These are phyloP conservation scores for Antheraea yamamai DNA, from an alignment of 2,888 invertebrate genomes.

Conservation along the genomic window DNA sequence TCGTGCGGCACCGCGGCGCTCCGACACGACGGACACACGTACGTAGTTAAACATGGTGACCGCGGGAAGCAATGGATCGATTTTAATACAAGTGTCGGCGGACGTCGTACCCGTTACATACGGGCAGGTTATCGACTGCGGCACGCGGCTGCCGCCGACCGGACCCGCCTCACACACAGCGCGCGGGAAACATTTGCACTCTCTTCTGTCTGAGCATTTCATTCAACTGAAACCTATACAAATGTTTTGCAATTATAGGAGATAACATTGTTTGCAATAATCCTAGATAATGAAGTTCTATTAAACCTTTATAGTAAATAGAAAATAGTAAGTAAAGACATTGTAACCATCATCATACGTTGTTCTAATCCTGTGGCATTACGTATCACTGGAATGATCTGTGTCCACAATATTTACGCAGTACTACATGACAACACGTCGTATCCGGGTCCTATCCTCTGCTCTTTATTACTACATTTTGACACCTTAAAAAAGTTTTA, in stretches of 20 bases:
- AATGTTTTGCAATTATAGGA: not conserved
- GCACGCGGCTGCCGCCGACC: conserved; percentile 37
- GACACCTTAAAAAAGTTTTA: too few relatives aligned
- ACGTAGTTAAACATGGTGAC: not conserved
- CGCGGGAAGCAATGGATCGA: not conserved
- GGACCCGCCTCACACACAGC: too few relatives aligned
- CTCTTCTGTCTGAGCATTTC: too few relatives aligned
- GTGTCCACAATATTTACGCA: not conserved
- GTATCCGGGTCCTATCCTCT: too few relatives aligned
- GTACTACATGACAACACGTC: too few relatives aligned
- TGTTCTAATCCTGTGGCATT: not conserved
- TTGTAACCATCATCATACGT: not conserved
- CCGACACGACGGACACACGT: not conserved
- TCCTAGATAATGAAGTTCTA: not conserved
- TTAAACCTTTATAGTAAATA: not conserved
- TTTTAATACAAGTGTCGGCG: not conserved
- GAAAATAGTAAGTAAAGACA: not conserved
- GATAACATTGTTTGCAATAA: not conserved
- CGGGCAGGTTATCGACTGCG: not conserved
- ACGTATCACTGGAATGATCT: not conserved
- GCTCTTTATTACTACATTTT: too few relatives aligned
- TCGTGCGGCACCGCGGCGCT: conserved; percentile 29
- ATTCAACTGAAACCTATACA: conserved; percentile 18
- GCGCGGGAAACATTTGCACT: too few relatives aligned
- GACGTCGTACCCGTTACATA: not conserved